A percentile compares a stretch with the other conserved stretches of the same genome.
phyloP scores from a whole-genome alignment of 23 tunicate genomes.

The Trididemnum nubilum region DNA sequence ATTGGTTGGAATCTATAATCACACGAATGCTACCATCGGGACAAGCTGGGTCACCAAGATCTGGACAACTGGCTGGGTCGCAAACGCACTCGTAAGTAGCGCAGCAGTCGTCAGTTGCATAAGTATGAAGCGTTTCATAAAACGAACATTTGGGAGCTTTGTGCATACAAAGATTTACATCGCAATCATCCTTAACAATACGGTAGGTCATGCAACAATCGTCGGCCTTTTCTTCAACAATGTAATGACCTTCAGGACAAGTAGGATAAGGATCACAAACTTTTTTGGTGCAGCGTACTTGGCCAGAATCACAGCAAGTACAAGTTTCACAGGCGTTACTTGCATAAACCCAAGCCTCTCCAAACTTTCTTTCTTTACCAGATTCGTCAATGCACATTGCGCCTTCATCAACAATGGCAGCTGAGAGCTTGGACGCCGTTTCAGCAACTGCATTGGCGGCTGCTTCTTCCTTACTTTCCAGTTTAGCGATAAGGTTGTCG shows the following conservation, averaged over 20 bases:
- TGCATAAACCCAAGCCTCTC: slow-evolving; percentile 73
- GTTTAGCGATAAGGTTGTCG: slow-evolving; percentile 3
- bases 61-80: slow-evolving; percentile 73
- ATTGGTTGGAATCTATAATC: slow-evolving; percentile 64
- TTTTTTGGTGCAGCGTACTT: slow-evolving; percentile 60
- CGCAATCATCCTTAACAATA: slow-evolving; percentile 80
- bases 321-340: slow-evolving; percentile 74
- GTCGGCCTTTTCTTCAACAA: slow-evolving; percentile 76
- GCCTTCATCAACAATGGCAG: slow-evolving; percentile 60
- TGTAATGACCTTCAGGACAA: slow-evolving; percentile 79
- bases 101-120: slow-evolving; percentile 75
- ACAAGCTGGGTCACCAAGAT: slow-evolving; percentile 81
- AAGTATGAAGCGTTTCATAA: slow-evolving; percentile 47
- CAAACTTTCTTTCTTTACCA: slow-evolving; percentile 82
- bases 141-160: slow-evolving; percentile 45
- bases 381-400: slow-evolving; percentile 84
- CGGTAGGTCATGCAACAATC: slow-evolving; percentile 77
- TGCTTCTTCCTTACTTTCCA: slow-evolving; percentile 46
- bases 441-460: slow-evolving; percentile 66
- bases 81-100: slow-evolving; percentile 75
- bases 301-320: slow-evolving; percentile 65
- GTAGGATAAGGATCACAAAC: slow-evolving; percentile 88
- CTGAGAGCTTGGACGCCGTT: slow-evolving; percentile 45
- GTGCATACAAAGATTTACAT: slow-evolving; percentile 41
- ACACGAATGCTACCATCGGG: slow-evolving; percentile 75